Evolutionary conservation across 1,140 invertebrate species (phyloP).

Genomic region (Cecropterus lyciades): DNA sequence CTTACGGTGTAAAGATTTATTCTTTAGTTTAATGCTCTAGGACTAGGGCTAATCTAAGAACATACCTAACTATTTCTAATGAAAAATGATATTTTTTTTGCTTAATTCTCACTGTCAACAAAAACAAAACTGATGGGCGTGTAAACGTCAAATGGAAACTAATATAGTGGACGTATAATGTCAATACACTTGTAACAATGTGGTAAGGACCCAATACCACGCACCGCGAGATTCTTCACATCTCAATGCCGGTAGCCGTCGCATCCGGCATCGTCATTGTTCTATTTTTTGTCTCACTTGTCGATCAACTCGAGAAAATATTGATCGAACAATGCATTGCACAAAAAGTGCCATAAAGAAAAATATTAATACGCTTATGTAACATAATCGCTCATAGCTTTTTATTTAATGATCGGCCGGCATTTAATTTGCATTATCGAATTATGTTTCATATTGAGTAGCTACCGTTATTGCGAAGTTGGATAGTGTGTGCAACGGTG

Average conservation of each 20-base stretch:
- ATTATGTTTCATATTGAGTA: not conserved
- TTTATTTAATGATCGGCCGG: slow-evolving; percentile 3
- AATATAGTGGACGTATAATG: slow-evolving; percentile 11
- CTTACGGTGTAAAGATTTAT: too few relatives aligned
- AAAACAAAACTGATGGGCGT: too few relatives aligned
- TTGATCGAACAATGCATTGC: slow-evolving; percentile 54
- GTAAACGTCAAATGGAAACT: not conserved
- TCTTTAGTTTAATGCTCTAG: too few relatives aligned
- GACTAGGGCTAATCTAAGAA: too few relatives aligned
- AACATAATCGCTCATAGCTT: slow-evolving; percentile 10
- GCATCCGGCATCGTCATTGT: slow-evolving; percentile 58
- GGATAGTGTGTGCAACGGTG: not conserved
- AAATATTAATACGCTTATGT: slow-evolving; percentile 22
- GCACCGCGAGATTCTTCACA: slow-evolving; percentile 38
- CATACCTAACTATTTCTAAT: too few relatives aligned
- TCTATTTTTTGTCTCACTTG: slow-evolving; percentile 57
- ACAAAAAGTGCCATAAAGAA: slow-evolving; percentile 30
- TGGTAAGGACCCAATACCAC: slow-evolving; percentile 26
- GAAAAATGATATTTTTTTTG: too few relatives aligned
- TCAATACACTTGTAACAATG: slow-evolving; percentile 32
- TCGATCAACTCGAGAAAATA: slow-evolving; percentile 58
- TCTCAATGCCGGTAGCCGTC: slow-evolving; percentile 49
- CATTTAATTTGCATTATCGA: slow-evolving; percentile 10
- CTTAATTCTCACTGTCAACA: too few relatives aligned
- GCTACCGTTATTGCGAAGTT: slow-evolving; percentile 1